These are phyloP conservation scores for Trichogramma dendrolimi DNA, from an alignment of 2,888 invertebrate genomes.

Conservation along the genomic window DNA sequence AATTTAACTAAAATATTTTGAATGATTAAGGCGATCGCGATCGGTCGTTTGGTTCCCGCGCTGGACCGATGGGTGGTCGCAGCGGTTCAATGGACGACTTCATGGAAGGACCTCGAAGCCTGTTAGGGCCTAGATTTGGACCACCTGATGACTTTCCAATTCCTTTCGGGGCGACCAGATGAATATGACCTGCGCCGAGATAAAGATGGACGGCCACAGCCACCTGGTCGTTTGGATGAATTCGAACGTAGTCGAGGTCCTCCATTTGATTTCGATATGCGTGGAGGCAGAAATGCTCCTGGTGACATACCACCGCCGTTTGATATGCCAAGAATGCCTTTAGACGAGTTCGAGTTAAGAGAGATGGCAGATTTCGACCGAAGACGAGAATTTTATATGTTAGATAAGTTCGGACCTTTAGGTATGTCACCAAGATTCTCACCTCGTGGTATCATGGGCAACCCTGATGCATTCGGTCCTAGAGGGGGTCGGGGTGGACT, in stretches of 20 bases:
- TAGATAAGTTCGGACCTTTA: conserved; percentile 37
- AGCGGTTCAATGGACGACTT: conserved; percentile 20
- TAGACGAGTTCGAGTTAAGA: conserved; percentile 43
- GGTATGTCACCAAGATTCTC: conserved; percentile 41
- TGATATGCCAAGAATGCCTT: conserved; percentile 40
- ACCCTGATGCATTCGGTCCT: conserved; percentile 49
- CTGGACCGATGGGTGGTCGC: conserved; percentile 10
- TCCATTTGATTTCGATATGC: conserved; percentile 44
- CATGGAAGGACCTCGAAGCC: conserved; percentile 22
- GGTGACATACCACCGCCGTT: conserved; percentile 29
- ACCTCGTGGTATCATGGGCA: conserved; percentile 44
- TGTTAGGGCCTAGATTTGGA: conserved; percentile 18
- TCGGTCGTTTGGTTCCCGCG: not conserved
- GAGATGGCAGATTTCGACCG: conserved; percentile 24
- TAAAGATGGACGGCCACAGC: conserved; percentile 21
- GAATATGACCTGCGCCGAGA: conserved; percentile 20
- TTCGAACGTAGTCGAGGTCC: conserved; percentile 40
- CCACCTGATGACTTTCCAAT: conserved; percentile 32
- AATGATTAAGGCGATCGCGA: no score
- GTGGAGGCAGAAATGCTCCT: conserved; percentile 17
- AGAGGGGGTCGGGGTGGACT: conserved; percentile 44
- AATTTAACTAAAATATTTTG: not conserved
- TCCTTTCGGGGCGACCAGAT: conserved; percentile 4
- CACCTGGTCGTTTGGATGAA: conserved; percentile 37
- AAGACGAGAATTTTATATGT: conserved; percentile 47